Conservation (phyloP, 2,797 vertebrate species). For the Manis crassicaudata region DNA sequence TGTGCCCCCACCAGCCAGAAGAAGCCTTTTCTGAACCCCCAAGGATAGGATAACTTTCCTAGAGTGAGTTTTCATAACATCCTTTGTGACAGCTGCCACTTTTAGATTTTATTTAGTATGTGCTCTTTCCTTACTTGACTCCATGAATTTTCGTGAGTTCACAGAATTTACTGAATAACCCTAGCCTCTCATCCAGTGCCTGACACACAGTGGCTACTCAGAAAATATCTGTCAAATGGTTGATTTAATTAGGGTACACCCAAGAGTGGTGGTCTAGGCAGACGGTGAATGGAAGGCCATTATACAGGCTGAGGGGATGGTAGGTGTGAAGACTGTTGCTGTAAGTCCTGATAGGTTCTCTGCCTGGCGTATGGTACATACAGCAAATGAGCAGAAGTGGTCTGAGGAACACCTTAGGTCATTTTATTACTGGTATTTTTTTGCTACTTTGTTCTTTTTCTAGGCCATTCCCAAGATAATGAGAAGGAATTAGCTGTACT, state of each 20-base stretch:
- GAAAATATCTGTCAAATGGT: not conserved
- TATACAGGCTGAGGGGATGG: not conserved
- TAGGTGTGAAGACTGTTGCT: not conserved
- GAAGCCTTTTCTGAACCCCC: not conserved
- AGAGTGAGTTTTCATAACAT: not conserved
- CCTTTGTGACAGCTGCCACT: not conserved
- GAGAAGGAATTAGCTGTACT: slow-evolving; percentile 96
- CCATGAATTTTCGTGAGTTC: no score
- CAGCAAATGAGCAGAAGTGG: not conserved
- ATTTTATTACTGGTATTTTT: not conserved
- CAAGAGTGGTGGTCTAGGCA: not conserved
- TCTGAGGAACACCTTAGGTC: not conserved
- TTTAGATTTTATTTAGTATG: not conserved
- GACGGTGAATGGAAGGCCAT: not conserved
- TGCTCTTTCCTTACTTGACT: not conserved
- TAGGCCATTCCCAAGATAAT: slow-evolving; percentile 92
- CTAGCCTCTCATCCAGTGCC: not conserved
- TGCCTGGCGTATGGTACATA: not conserved
- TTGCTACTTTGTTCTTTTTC: not conserved
- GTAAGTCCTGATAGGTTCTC: not conserved
- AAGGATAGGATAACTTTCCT: not conserved
- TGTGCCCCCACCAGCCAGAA: not conserved
- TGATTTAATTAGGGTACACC: not conserved
- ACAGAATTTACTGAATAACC: not conserved
- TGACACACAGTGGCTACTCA: not conserved